Percentiles rank a stretch among this genome's conserved stretches.
Conservation (phyloP, 2,797 vertebrate species). For the Danio choprae region DNA sequence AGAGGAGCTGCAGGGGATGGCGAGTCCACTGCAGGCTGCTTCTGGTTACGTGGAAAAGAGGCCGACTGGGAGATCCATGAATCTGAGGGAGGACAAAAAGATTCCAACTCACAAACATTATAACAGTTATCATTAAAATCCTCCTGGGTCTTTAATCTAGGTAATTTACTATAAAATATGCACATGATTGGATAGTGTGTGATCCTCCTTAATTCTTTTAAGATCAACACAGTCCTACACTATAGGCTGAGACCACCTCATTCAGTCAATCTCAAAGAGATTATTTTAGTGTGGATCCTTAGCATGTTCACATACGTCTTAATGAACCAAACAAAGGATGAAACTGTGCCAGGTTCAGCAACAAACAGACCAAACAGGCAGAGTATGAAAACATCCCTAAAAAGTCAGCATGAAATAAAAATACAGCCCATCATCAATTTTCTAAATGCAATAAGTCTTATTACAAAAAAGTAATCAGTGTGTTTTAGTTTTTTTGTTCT, state of each 20-base stretch:
- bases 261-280: no score
- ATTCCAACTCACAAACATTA: not conserved
- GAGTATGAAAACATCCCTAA: no score
- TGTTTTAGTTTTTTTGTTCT: not conserved
- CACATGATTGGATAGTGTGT: not conserved
- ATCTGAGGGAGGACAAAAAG: slow-evolving; percentile 74
- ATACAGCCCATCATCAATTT: not conserved
- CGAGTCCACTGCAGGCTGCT: slow-evolving; percentile 92
- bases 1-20: slow-evolving; percentile 90
- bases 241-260: no score
- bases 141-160: not conserved
- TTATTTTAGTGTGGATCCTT: no score
- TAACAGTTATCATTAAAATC: not conserved
- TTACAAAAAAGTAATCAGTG: not conserved
- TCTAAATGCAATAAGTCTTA: not conserved
- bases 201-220: not conserved
- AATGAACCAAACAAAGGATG: no score
- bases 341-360: no score
- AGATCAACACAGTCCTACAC: not conserved
- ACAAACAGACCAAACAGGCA: no score
- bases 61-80: slow-evolving; percentile 98
- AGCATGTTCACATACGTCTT: no score
- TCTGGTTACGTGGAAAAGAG: slow-evolving; percentile 96
- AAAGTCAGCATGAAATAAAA: no score
- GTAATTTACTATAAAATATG: not conserved